Conservation (phyloP, 2,797 vertebrate genomes). For the Acipenser ruthenus region DNA sequence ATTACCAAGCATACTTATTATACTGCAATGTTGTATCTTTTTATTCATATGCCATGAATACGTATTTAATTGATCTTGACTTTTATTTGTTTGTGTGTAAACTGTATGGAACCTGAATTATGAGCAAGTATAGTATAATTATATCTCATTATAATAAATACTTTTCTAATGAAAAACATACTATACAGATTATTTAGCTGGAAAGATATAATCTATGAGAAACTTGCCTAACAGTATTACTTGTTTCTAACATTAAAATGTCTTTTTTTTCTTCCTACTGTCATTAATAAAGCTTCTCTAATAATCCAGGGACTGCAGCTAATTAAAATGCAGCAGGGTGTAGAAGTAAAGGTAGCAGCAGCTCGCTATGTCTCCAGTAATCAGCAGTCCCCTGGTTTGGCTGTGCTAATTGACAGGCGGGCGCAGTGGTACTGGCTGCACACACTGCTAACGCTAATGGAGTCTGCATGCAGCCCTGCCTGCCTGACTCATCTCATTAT, state of each 20-base stretch:
- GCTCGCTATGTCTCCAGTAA: conserved; percentile 42
- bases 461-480: conserved; percentile 48
- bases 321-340: conserved; percentile 72
- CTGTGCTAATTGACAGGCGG: conserved; percentile 73
- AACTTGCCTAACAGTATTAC: background rate
- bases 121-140: too few species aligned
- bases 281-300: conserved; percentile 61
- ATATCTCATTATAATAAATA: too few species aligned
- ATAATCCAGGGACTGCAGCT: conserved; percentile 58
- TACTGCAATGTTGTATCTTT: too few species aligned
- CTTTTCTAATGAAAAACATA: too few species aligned
- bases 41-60: too few species aligned
- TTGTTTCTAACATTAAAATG: conserved; percentile 38
- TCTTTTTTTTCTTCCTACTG: background rate
- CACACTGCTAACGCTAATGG: conserved; percentile 53
- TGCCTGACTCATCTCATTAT: conserved; percentile 73
- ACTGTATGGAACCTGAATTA: too few species aligned
- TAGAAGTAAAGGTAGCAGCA: conserved; percentile 47
- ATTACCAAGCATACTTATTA: too few species aligned
- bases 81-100: too few species aligned
- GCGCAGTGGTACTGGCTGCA: conserved; percentile 43
- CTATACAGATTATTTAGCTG: background rate
- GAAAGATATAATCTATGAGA: conserved; percentile 16
- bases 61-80: too few species aligned
- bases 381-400: conserved; percentile 59